These are phyloP conservation scores for Pseudeuparius sepicola DNA, from an alignment of 2,888 invertebrate genomes.

Conservation along the genomic window DNA sequence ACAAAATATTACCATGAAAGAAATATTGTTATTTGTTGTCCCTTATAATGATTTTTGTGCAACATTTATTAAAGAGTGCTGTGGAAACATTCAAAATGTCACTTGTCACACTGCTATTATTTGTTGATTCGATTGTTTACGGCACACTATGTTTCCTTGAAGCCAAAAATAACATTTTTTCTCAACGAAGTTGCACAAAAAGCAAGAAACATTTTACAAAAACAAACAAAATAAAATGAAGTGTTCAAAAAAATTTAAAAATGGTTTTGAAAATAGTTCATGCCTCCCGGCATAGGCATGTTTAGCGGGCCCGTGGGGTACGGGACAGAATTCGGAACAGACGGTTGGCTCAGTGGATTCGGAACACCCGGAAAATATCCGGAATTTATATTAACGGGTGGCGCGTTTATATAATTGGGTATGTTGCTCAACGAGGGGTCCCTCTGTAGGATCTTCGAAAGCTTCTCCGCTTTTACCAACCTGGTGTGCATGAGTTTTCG, in stretches of 20 bases:
- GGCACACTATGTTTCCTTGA: too few relatives aligned
- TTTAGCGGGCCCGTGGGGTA: slow-evolving; percentile 63
- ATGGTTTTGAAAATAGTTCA: slow-evolving; percentile 34
- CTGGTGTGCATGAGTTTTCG: slow-evolving; percentile 71
- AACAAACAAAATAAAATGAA: too few relatives aligned
- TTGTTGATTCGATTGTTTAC: too few relatives aligned
- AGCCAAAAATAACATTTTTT: too few relatives aligned
- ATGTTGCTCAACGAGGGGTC: slow-evolving; percentile 32
- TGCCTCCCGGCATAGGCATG: slow-evolving; percentile 64
- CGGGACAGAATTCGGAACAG: slow-evolving; percentile 48
- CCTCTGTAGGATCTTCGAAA: slow-evolving; percentile 59
- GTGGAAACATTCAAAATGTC: too few relatives aligned
- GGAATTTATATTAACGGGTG: slow-evolving; percentile 34
- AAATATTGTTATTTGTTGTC: slow-evolving; percentile 1
- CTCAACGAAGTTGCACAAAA: too few relatives aligned
- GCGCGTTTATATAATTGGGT: slow-evolving; percentile 36
- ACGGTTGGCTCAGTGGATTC: slow-evolving; percentile 26
- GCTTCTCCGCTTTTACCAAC: slow-evolving; percentile 88
- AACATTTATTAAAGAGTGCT: too few relatives aligned
- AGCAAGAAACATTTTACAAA: too few relatives aligned
- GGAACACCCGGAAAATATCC: slow-evolving; percentile 42
- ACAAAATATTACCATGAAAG: neutral
- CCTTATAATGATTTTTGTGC: too few relatives aligned
- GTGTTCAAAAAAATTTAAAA: slow-evolving; percentile 26
- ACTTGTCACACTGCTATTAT: too few relatives aligned